phyloP scores from a whole-genome alignment of 53 echinoderm and acorn worm genomes.

The Stichopus horrens region DNA sequence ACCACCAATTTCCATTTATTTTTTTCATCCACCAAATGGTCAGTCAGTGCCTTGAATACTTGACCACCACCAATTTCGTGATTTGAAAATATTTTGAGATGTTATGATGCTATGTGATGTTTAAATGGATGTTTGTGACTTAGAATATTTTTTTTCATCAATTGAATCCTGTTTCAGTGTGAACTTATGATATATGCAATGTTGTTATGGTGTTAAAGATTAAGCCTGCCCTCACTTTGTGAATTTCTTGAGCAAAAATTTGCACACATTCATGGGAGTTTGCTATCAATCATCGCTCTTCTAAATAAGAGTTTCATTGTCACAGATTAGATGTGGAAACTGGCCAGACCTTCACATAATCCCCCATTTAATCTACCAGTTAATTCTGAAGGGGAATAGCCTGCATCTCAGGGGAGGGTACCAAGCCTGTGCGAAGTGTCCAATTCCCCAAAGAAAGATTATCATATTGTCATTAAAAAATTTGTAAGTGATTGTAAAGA shows the following conservation, averaged over 20 bases:
- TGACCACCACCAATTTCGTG: no score
- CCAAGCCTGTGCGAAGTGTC: neutral
- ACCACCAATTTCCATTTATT: no score
- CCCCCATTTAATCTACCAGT: neutral
- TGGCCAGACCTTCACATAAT: neutral
- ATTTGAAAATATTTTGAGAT: no score
- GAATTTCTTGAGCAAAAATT: neutral
- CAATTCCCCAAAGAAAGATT: neutral
- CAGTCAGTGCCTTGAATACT: no score
- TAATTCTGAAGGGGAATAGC: no score
- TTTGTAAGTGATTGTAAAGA: constrained; percentile 7
- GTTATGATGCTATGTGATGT: no score
- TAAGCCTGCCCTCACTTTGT: neutral
- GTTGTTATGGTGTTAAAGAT: neutral
- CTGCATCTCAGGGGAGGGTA: neutral
- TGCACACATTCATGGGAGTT: neutral
- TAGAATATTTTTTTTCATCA: no score
- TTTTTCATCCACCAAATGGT: no score
- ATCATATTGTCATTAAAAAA: neutral
- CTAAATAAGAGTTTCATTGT: neutral
- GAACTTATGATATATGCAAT: no score
- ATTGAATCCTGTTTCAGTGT: no score
- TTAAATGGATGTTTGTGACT: no score
- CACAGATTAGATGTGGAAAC: neutral
- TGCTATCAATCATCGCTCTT: neutral